Conservation (phyloP, 2,113 vertebrate species). For the Gymnorhina tibicen region DNA sequence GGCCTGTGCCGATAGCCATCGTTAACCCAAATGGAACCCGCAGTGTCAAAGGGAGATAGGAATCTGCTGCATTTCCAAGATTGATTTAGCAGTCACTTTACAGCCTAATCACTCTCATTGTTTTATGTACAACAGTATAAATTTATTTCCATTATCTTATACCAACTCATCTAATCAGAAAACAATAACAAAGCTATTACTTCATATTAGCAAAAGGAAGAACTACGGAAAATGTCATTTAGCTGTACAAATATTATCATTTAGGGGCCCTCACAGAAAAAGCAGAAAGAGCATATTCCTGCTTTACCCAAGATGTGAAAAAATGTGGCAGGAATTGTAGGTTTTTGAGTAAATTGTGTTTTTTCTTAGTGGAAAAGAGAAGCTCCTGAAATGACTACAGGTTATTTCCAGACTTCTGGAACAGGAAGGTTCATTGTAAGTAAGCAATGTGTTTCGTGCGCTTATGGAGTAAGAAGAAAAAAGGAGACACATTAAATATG, state of each 20-base stretch:
- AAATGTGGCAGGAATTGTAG: not conserved
- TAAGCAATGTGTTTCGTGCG: not conserved
- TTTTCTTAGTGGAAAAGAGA: not conserved
- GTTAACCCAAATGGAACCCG: not conserved
- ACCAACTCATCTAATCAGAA: not conserved
- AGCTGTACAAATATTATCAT: not conserved
- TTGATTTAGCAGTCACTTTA: not conserved
- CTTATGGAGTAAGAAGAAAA: not conserved
- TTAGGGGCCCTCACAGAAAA: not conserved
- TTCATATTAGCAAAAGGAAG: not conserved
- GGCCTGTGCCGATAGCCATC: not conserved
- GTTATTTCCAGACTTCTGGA: not conserved
- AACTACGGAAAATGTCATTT: not conserved
- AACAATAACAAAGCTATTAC: not conserved
- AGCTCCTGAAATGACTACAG: not conserved
- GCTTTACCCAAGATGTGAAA: not conserved
- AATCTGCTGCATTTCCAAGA: not conserved
- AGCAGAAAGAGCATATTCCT: not conserved
- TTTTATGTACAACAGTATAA: not conserved
- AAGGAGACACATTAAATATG: not conserved
- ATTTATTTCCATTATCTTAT: not conserved
- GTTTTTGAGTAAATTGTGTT: not conserved
- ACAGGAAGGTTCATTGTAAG: not conserved
- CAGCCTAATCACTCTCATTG: not conserved
- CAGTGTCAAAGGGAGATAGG: not conserved